Percentiles rank a stretch among this genome's conserved stretches.
Conservation (phyloP, 2,113 vertebrate genomes). For the Cygnus buccinator region DNA sequence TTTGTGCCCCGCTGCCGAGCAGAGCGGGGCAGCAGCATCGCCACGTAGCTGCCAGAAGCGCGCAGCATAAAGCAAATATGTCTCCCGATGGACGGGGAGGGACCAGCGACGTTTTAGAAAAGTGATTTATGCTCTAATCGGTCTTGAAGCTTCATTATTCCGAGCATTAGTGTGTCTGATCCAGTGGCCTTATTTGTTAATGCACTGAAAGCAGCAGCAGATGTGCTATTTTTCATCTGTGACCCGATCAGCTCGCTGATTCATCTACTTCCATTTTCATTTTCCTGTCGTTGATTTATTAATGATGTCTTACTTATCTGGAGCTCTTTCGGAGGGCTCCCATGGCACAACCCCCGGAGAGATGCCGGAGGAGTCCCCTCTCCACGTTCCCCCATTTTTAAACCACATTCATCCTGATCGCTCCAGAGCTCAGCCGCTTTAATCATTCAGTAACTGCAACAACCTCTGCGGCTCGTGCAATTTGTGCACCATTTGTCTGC, state of each 20-base stretch:
- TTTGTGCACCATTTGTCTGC: conserved; percentile 60
- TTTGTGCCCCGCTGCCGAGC: neutral
- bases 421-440: conserved; percentile 51
- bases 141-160: conserved; percentile 74
- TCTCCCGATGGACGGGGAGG: conserved; percentile 13
- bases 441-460: conserved; percentile 55
- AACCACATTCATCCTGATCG: neutral
- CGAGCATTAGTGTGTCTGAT: conserved; percentile 69
- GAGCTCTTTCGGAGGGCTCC: conserved; percentile 32
- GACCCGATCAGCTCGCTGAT: conserved; percentile 49
- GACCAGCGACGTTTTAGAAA: conserved; percentile 46
- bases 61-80: neutral
- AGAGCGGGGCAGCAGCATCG: accelerated
- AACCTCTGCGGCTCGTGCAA: conserved; percentile 25
- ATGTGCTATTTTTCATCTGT: conserved; percentile 58
- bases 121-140: conserved; percentile 76
- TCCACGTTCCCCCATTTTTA: neutral
- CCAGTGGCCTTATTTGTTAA: conserved; percentile 69
- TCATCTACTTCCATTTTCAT: conserved; percentile 71
- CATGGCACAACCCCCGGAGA: neutral
- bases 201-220: conserved; percentile 44
- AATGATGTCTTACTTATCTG: conserved; percentile 73
- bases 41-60: neutral
- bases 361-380: neutral
- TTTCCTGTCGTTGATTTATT: conserved; percentile 77